A percentile compares a stretch with the other conserved stretches of the same genome.
phyloP scores from a whole-genome alignment of 2,888 invertebrate genomes.

The Malthinus flaveolus region DNA sequence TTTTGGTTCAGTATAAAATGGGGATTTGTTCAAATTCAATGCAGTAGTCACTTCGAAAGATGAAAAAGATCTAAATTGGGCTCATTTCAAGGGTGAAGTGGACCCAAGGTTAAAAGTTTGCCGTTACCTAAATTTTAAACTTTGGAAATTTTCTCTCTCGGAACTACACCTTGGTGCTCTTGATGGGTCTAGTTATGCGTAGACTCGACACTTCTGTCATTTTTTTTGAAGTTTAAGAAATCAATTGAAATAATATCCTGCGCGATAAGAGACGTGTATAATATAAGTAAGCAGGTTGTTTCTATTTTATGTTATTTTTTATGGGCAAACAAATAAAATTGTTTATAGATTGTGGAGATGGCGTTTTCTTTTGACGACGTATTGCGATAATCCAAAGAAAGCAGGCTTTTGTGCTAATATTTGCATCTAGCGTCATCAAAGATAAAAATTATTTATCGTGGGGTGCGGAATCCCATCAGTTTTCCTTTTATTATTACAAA shows the following conservation, averaged over 20 bases:
- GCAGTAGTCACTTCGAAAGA: no score
- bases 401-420: constrained; percentile 37
- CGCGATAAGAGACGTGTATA: constrained; percentile 16
- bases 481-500: constrained; percentile 45
- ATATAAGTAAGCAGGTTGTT: constrained; percentile 27
- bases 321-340: constrained; percentile 45
- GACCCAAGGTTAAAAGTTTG: no score
- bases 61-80: no score
- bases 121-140: no score
- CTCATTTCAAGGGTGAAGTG: no score
- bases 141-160: no score
- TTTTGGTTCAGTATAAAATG: no score
- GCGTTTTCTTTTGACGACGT: constrained; percentile 31
- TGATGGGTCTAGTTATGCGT: no score
- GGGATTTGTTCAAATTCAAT: no score
- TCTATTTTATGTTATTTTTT: constrained; percentile 34
- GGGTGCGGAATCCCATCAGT: constrained; percentile 39
- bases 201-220: no score
- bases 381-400: constrained; percentile 27
- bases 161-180: no score
- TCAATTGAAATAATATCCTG: constrained; percentile 42
- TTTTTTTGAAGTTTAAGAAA: constrained; percentile 11
- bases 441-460: constrained; percentile 44
- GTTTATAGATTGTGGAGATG: constrained; percentile 44
- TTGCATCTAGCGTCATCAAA: constrained; percentile 42